Conservation (phyloP, 2,797 vertebrate species). For the Sus cebifrons region DNA sequence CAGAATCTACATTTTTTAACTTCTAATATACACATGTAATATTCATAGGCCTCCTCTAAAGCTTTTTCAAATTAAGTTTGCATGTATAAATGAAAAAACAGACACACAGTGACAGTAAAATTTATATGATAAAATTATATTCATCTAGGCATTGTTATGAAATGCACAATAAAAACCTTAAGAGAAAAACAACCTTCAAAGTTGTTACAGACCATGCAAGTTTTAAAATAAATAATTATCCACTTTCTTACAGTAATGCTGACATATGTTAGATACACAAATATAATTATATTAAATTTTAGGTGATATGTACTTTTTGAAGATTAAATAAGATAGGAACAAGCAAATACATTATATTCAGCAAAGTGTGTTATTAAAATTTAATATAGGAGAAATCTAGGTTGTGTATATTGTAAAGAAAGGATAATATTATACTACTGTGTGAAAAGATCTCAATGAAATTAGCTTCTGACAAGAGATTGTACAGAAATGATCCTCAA, state of each 20-base stretch:
- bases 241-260: neutral
- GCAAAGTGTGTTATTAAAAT: slow-evolving; percentile 80
- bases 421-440: slow-evolving; percentile 57
- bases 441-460: slow-evolving; percentile 74
- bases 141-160: neutral
- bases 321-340: slow-evolving; percentile 81
- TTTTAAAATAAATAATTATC: slow-evolving; percentile 64
- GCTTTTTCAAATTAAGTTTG: slow-evolving; percentile 80
- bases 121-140: slow-evolving; percentile 78
- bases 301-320: slow-evolving; percentile 77
- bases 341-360: slow-evolving; percentile 80
- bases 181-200: slow-evolving; percentile 54
- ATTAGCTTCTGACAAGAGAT: slow-evolving; percentile 67
- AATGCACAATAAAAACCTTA: slow-evolving; percentile 36
- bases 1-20: slow-evolving; percentile 74
- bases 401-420: slow-evolving; percentile 67
- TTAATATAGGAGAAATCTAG: slow-evolving; percentile 72
- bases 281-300: slow-evolving; percentile 74
- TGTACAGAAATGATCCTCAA: neutral
- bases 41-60: slow-evolving; percentile 81
- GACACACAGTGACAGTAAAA: slow-evolving; percentile 57
- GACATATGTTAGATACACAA: slow-evolving; percentile 51
- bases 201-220: neutral
- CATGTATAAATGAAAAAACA: slow-evolving; percentile 76
- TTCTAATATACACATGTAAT: slow-evolving; percentile 84